Evolutionary conservation across 2,888 invertebrate species (phyloP).

Genomic region (Gnatocerus cornutus): DNA sequence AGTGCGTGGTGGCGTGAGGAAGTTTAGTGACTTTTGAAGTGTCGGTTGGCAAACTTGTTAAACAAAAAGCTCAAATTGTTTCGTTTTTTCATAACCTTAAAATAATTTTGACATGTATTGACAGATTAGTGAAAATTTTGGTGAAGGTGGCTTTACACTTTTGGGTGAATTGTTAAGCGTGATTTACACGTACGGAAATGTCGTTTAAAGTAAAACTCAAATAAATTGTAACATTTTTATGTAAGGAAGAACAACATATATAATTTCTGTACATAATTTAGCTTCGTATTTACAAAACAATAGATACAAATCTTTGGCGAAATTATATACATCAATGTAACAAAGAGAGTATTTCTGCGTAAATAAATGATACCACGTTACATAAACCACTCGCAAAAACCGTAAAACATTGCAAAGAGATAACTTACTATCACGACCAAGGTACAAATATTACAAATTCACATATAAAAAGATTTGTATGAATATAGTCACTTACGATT

Average conservation of each 20-base stretch:
- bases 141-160: too few relatives aligned
- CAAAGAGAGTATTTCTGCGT: constrained; percentile 60
- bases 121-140: too few relatives aligned
- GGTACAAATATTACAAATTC: constrained; percentile 65
- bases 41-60: too few relatives aligned
- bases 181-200: too few relatives aligned
- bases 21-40: too few relatives aligned
- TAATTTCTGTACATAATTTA: constrained; percentile 71
- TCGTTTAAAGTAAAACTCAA: not conserved
- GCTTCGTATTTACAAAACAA: constrained; percentile 69
- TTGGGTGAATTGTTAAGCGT: too few relatives aligned
- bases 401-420: constrained; percentile 57
- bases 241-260: constrained; percentile 70
- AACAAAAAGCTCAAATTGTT: too few relatives aligned
- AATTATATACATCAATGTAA: constrained; percentile 69
- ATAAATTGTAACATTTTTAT: constrained; percentile 57
- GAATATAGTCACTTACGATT: constrained; percentile 47
- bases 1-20: not conserved
- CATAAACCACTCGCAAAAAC: constrained; percentile 52
- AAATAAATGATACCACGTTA: constrained; percentile 55
- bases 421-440: constrained; percentile 63
- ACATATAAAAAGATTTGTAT: constrained; percentile 61
- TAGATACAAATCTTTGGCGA: constrained; percentile 70
- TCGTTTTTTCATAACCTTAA: too few relatives aligned
- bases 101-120: too few relatives aligned